These are phyloP conservation scores for Heteractis magnifica DNA, from an alignment of 92 coral and sea anemone genomes.

Conservation along the genomic window DNA sequence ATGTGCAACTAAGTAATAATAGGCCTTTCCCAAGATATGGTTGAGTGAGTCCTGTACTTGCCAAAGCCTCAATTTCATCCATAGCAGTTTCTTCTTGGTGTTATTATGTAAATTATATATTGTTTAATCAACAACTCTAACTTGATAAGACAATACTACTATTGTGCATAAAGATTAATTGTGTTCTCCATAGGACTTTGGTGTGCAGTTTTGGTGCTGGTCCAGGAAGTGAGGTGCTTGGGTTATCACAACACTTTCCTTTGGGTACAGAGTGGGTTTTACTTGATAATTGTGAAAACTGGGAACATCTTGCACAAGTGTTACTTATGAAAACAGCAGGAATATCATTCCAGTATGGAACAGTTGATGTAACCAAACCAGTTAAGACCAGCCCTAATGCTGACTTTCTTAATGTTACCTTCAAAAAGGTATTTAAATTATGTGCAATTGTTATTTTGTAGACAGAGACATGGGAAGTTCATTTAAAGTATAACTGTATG, in stretches of 20 bases:
- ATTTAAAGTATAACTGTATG: no score
- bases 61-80: no score
- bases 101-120: no score
- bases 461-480: no score
- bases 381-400: conserved; percentile 23
- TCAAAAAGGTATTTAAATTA: conserved; percentile 61
- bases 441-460: no score
- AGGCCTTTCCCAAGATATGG: no score
- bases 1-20: no score
- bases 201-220: conserved; percentile 99
- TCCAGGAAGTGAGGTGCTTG: conserved; percentile 96
- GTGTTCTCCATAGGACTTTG: conserved; percentile 56
- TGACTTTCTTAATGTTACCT: conserved; percentile 63
- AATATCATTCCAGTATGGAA: conserved; percentile 73
- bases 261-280: conserved; percentile 83
- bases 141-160: neutral
- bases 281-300: conserved; percentile 92
- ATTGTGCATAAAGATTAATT: neutral
- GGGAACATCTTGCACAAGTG: conserved; percentile 91
- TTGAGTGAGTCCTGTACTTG: no score
- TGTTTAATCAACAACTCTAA: no score
- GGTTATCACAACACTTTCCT: conserved; percentile 80
- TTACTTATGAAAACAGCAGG: conserved; percentile 66
- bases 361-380: conserved; percentile 71
- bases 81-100: no score